Percentiles rank a stretch among this genome's conserved stretches.
Evolutionary conservation across 2,113 vertebrate species (phyloP).

Genomic region (Dasyornis broadbenti): DNA sequence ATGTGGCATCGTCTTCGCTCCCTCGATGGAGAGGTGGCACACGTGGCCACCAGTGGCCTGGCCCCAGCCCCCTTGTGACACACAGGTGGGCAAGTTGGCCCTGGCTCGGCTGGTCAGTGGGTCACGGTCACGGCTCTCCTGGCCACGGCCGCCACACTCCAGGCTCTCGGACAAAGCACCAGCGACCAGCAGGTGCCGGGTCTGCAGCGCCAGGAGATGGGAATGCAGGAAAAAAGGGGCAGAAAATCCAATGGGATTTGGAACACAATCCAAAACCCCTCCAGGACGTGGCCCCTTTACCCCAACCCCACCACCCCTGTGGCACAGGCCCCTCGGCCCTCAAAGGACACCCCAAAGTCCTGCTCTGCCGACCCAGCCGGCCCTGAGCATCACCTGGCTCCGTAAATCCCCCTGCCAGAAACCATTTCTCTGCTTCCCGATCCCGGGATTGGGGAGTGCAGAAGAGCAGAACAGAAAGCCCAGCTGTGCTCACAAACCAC

Average conservation of each 20-base stretch:
- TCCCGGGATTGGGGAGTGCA: not conserved
- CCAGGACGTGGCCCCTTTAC: accelerated
- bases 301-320: not conserved
- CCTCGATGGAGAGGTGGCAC: not conserved
- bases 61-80: not conserved
- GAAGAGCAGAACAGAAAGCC: constrained; percentile 23
- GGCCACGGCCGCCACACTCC: accelerated
- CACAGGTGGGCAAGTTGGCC: not conserved
- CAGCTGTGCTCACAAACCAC: constrained; percentile 2
- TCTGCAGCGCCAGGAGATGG: not conserved
- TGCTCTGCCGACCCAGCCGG: accelerated
- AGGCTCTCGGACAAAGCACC: not conserved
- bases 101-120: not conserved
- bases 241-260: not conserved
- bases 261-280: not conserved
- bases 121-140: not conserved
- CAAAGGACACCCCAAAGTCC: not conserved
- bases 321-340: not conserved
- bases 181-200: accelerated
- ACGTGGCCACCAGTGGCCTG: accelerated
- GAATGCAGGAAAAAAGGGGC: not conserved
- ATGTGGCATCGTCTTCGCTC: accelerated
- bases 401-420: not conserved
- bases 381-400: not conserved
- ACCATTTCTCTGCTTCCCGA: not conserved